Evolutionary conservation across 2,797 vertebrate genomes (phyloP).

Genomic region (Alosa sapidissima): DNA sequence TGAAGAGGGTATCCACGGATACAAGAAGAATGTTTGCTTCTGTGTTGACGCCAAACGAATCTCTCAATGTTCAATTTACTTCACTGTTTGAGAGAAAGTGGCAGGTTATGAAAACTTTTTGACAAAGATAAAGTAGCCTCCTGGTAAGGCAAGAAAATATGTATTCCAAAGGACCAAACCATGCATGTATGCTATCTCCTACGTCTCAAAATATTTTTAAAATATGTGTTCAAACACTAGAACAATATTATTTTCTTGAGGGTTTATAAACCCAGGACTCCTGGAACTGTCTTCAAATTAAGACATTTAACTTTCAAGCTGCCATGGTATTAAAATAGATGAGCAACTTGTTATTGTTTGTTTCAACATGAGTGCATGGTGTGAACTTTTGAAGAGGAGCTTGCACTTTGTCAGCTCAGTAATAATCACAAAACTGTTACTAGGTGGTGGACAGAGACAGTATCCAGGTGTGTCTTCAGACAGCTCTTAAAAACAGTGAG

Average conservation of each 20-base stretch:
- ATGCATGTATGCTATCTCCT: no score
- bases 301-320: not conserved
- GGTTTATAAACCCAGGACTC: no score
- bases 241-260: no score
- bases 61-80: not conserved
- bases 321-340: not conserved
- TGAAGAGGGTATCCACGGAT: not conserved
- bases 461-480: not conserved
- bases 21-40: not conserved
- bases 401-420: not conserved
- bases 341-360: not conserved
- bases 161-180: no score
- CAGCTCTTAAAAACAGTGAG: not conserved
- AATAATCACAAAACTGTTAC: not conserved
- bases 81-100: not conserved
- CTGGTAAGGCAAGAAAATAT: no score
- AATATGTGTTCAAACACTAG: no score
- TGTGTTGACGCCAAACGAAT: not conserved
- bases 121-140: no score
- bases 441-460: not conserved
- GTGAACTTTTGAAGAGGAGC: not conserved
- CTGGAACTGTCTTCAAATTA: no score
- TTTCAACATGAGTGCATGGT: not conserved
- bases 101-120: not conserved
- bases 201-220: no score